Evolutionary conservation across 2,888 invertebrate genomes (phyloP).

Genomic region (Melanargia galathea): DNA sequence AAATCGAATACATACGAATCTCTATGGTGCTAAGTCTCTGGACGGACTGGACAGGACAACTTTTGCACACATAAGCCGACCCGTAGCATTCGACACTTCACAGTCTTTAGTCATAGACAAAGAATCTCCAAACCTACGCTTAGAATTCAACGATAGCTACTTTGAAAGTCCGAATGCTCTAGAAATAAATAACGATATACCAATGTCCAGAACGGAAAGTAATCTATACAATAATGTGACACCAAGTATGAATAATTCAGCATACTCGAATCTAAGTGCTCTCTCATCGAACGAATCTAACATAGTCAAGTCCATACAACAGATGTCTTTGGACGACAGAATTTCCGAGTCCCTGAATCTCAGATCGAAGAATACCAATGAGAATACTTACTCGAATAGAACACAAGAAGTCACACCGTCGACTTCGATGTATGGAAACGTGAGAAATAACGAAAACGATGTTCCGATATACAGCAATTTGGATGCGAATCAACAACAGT

Average conservation of each 20-base stretch:
- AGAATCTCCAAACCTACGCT: constrained; percentile 47
- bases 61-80: constrained; percentile 44
- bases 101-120: constrained; percentile 58
- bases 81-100: constrained; percentile 69
- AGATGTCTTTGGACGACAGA: constrained; percentile 74
- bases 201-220: constrained; percentile 44
- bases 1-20: constrained; percentile 51
- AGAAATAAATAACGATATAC: constrained; percentile 51
- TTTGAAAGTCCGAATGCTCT: constrained; percentile 60
- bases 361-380: constrained; percentile 69
- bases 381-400: constrained; percentile 62
- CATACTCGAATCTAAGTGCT: constrained; percentile 52
- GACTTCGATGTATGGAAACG: constrained; percentile 46
- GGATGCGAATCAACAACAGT: constrained; percentile 65
- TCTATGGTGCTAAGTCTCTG: constrained; percentile 71
- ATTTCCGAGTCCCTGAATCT: constrained; percentile 77
- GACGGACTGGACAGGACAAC: constrained; percentile 57
- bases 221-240: constrained; percentile 58
- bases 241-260: constrained; percentile 50
- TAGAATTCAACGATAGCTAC: constrained; percentile 46
- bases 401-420: constrained; percentile 49
- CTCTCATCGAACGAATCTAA: constrained; percentile 47
- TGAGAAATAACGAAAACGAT: constrained; percentile 50
- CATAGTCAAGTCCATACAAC: constrained; percentile 50
- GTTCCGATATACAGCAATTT: constrained; percentile 67